Evolutionary conservation across 30 jellyfish, hydroid and myxozoan species (phyloP), one percentile per base, ranked within the genome.

Genomic region (Cassiopea andromeda): DNA sequence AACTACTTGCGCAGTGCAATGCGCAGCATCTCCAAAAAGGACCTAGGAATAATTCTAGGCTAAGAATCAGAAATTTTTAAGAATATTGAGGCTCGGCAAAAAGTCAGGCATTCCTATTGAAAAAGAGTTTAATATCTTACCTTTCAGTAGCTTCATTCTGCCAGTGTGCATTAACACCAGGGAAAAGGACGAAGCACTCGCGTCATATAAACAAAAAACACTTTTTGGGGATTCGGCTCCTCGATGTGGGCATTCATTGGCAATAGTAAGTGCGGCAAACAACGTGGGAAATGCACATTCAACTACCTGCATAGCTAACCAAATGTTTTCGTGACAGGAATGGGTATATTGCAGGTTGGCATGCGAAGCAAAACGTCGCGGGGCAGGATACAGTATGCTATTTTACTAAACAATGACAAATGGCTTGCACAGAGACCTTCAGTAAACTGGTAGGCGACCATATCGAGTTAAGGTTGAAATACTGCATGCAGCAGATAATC

Each of bases 341-440:
- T 27, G 15, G 86, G 69, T 68, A 77, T 77, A 77, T 47, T 77
- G 86, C 74, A 7, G 86, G 86, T 77, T 19, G 74, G 86, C 73
- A 12, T 77, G 75, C 64, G 64, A 16, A 60, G 86, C 57, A 77
- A 70, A 70, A 70, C 79, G 79, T 54, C 38, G 54, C 38, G 49
- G 49, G 19, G 15, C 76, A 16, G 79, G 50, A 17, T 15, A 38
- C 16, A 10, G 1, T 43, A 19, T 70, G 79, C 19, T 70, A 70
- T 70, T 54, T 70, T 7, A 7, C 57, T 54, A 70, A 70, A 70
- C 54, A 70, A 70, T 27, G 17, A 70, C 16, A 70, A 17, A 70
- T 7, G 49, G 19, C 19, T 70, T 27, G 19, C 73, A 8, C 2
- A 14, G 2, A 27, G 73, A 17, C 14, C 14, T 14, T 61, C 73